Percentiles rank a stretch among this genome's conserved stretches.
Conservation (phyloP, 2,888 invertebrate species). For the Palloptera scutellata region DNA sequence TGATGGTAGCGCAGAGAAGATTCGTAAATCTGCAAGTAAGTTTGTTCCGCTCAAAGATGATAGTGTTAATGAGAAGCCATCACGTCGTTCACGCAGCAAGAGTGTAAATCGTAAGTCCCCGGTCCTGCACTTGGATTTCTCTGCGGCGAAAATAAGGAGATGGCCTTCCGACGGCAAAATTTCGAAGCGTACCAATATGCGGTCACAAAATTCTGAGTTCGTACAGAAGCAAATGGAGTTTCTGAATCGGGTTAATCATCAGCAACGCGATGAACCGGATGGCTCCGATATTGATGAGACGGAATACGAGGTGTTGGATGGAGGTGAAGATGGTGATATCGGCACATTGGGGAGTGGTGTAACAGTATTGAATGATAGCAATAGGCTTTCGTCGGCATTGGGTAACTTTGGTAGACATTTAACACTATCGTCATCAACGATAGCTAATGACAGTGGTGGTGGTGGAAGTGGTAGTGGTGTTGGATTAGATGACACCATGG, state of each 20-base stretch:
- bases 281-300: conserved; percentile 29
- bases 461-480: conserved; percentile 20
- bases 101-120: conserved; percentile 44
- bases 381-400: conserved; percentile 13
- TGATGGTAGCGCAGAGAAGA: conserved; percentile 19
- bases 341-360: background rate
- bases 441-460: background rate
- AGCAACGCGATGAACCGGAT: conserved; percentile 27
- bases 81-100: conserved; percentile 56
- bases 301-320: conserved; percentile 17
- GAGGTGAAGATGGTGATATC: conserved; percentile 10
- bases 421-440: background rate
- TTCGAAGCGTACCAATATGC: conserved; percentile 66
- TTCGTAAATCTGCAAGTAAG: conserved; percentile 24
- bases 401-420: background rate
- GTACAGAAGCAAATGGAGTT: conserved; percentile 71
- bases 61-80: conserved; percentile 28
- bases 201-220: conserved; percentile 73
- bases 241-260: conserved; percentile 65
- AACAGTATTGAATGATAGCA: conserved; percentile 36
- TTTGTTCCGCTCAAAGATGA: conserved; percentile 44
- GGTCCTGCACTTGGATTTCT: background rate
- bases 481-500: conserved; percentile 11
- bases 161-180: conserved; percentile 49
- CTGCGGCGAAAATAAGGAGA: conserved; percentile 34